Conservation (phyloP, 2,888 invertebrate species). For the Scaptomyza cyrtandrae region DNA sequence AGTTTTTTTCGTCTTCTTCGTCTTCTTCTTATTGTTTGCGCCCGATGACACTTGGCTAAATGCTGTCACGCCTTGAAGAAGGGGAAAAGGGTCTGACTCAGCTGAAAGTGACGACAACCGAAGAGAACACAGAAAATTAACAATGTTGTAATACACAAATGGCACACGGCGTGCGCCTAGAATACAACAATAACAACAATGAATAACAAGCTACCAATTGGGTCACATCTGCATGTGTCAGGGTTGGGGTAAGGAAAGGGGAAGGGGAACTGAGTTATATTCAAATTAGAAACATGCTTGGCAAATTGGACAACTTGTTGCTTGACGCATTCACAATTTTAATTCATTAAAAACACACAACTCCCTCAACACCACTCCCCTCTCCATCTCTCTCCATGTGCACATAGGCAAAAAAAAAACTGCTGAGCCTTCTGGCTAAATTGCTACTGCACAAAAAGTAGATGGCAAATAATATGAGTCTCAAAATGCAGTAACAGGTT, state of each 20-base stretch:
- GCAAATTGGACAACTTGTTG: conserved; percentile 69
- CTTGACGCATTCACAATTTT: conserved; percentile 45
- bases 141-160: conserved; percentile 45
- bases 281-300: conserved; percentile 72
- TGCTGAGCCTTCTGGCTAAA: conserved; percentile 1
- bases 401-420: conserved; percentile 2
- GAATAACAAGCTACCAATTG: conserved; percentile 56
- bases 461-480: conserved; percentile 31
- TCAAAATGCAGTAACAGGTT: conserved; percentile 64
- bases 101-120: conserved; percentile 57
- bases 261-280: conserved; percentile 59
- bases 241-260: not conserved
- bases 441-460: conserved; percentile 35
- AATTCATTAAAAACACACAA: conserved; percentile 31
- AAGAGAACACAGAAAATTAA: conserved; percentile 20
- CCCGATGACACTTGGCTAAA: conserved; percentile 59
- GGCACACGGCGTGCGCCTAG: conserved; percentile 25
- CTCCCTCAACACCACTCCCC: not conserved
- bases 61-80: conserved; percentile 33
- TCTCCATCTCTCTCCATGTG: conserved; percentile 6
- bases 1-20: no score
- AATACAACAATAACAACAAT: conserved; percentile 20
- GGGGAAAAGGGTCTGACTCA: conserved; percentile 50
- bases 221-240: conserved; percentile 59
- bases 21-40: conserved; percentile 1